Base-by-base conservation (phyloP, 2,797 vertebrate species). In the Pseudochromis fuscus region DNA sequence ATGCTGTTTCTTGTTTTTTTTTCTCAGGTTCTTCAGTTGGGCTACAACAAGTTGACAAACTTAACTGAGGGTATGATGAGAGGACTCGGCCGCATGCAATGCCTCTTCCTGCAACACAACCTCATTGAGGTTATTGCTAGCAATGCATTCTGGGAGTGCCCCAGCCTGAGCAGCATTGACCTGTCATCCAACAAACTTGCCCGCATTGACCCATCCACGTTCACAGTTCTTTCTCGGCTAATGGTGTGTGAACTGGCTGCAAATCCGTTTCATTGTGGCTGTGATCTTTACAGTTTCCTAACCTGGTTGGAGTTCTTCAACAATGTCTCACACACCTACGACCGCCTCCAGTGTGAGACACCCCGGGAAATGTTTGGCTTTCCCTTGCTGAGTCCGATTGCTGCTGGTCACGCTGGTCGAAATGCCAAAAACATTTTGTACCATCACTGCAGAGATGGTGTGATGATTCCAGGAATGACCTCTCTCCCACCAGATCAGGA, bases 81-180 rank as follows among this genome's bases (percentile, higher is more conserved):
- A 4, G 98, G 98, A 35, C 95, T 99, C 62, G 94, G 96, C 5
- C 95, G 96, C 37, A 95, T 99, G 91, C 96, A 99, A 85, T 98
- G 96, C 84, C 96, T 99, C 68, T 99, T 98, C 66, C 95, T 98
- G 63, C 98, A 99, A 91, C 97, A 99, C 93, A 99, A 99, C 87
- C 94, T 99, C 49, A 97, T 99, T 16, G 97, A 99, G 89, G 93
- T 96, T 81, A 96, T 99, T 30, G 95, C 96, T 45, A 95, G 93
- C 66, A 95, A 96, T 79, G 96, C 96, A 75, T 99, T 99, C 87
- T 96, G 95, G 23, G 98, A 99, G 93, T 98, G 97, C 62, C 96
- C 96, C 1, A 96, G 95, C 87, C 96, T 99, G 80, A 98, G 95
- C 90, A 99, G 97, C 92, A 96, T 99, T 44, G 98, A 99, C 89